phyloP scores from a whole-genome alignment of 2,113 vertebrate species.

The Orientallactaga bullata region DNA sequence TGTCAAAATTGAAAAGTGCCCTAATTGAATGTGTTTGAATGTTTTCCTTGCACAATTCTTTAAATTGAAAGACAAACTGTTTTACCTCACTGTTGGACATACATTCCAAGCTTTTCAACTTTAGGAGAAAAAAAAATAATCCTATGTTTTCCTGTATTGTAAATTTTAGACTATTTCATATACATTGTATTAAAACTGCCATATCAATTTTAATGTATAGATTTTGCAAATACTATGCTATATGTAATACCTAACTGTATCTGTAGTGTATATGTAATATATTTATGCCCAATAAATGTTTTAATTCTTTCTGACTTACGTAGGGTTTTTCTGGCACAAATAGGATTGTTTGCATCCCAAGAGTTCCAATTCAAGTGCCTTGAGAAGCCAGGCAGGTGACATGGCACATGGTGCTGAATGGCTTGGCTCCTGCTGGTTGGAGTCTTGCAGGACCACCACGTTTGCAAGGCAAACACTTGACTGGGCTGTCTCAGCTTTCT shows the following conservation, averaged over 20 bases:
- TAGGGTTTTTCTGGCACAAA: conserved; percentile 86
- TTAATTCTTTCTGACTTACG: conserved; percentile 92
- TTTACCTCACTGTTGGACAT: conserved; percentile 97
- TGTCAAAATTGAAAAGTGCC: conserved; percentile 88
- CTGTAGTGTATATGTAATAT: conserved; percentile 99
- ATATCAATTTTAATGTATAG: conserved; percentile 99
- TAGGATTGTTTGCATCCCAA: conserved; percentile 67
- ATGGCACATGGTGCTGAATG: rapidly evolving
- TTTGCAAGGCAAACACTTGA: background rate
- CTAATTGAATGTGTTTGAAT: conserved; percentile 93
- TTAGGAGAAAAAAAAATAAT: conserved; percentile 90
- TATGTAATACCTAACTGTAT: conserved; percentile 99
- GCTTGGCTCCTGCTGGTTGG: background rate
- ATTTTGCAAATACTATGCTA: conserved; percentile 99
- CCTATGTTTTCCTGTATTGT: conserved; percentile 99
- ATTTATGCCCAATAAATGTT: conserved; percentile 99
- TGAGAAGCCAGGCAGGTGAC: background rate
- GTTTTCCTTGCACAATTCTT: conserved; percentile 95
- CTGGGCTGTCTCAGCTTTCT: background rate
- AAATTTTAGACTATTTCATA: conserved; percentile 99
- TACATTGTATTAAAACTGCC: conserved; percentile 99
- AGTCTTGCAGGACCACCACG: background rate
- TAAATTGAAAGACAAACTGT: conserved; percentile 90
- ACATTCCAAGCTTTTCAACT: conserved; percentile 99
- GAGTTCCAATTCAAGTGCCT: background rate